Conservation (phyloP, 2,888 invertebrate species). For the Eledone cirrhosa region DNA sequence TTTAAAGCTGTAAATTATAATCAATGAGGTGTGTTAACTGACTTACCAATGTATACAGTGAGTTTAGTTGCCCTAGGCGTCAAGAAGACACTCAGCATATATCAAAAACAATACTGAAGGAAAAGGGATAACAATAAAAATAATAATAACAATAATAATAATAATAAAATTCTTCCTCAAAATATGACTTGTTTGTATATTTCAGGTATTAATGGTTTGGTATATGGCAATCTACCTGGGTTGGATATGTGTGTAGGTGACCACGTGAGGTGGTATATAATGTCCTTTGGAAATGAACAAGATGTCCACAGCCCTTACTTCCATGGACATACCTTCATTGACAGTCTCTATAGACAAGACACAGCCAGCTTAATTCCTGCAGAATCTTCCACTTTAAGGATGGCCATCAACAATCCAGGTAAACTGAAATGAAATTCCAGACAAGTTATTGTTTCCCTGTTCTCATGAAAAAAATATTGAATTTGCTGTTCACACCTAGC, state of each 20-base stretch:
- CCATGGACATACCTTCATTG: constrained; percentile 43
- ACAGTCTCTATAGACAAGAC: constrained; percentile 38
- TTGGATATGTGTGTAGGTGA: constrained; percentile 48
- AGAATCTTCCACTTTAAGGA: constrained; percentile 36
- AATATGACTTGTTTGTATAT: background rate
- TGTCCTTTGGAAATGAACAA: constrained; percentile 42
- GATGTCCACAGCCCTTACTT: constrained; percentile 42
- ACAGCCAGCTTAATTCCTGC: constrained; percentile 38
- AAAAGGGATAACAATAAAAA: too few relatives aligned
- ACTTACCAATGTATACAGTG: too few relatives aligned
- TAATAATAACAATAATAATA: too few relatives aligned
- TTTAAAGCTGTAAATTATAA: too few relatives aligned
- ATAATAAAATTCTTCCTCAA: too few relatives aligned
- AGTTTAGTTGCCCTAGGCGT: too few relatives aligned
- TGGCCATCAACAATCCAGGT: constrained; percentile 42
- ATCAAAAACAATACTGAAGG: too few relatives aligned
- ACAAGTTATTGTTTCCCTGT: background rate
- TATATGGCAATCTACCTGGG: constrained; percentile 46
- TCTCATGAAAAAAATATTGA: too few relatives aligned
- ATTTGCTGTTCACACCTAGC: too few relatives aligned
- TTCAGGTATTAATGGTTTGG: constrained; percentile 47
- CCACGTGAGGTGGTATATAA: constrained; percentile 43
- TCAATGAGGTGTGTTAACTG: too few relatives aligned
- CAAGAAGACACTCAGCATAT: too few relatives aligned
- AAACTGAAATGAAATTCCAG: too few relatives aligned